phyloP scores from a whole-genome alignment of 1,140 invertebrate species.

The Homalodisca vitripennis region DNA sequence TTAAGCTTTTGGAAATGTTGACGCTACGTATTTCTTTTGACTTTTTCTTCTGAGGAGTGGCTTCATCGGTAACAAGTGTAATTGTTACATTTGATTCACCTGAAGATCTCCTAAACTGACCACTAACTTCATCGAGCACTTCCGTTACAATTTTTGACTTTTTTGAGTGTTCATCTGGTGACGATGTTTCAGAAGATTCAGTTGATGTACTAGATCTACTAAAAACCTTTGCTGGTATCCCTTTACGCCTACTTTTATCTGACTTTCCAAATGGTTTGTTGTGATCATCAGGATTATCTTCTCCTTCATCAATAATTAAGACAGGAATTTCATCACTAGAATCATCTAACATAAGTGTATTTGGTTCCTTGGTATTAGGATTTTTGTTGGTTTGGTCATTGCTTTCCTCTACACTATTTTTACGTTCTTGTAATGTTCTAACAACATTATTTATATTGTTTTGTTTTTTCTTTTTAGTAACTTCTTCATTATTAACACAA shows the following conservation, averaged over 20 bases:
- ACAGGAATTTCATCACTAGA: conserved; percentile 27
- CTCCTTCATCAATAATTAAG: conserved; percentile 29
- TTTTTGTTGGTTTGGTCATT: neutral
- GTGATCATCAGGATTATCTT: neutral
- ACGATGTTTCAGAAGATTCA: neutral
- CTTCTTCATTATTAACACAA: neutral
- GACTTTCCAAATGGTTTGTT: neutral
- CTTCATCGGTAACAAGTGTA: conserved; percentile 10
- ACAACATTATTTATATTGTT: conserved; percentile 22
- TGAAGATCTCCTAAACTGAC: neutral
- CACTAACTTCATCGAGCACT: conserved; percentile 26
- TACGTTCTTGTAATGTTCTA: conserved; percentile 8
- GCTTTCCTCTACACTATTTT: conserved; percentile 9
- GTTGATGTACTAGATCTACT: conserved; percentile 17
- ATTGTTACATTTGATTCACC: conserved; percentile 20
- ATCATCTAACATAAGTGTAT: conserved; percentile 31
- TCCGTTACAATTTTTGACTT: neutral
- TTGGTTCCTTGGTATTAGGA: neutral
- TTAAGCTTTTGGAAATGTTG: conserved; percentile 34
- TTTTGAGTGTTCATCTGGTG: neutral
- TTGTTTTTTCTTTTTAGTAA: conserved; percentile 10
- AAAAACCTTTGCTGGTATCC: conserved; percentile 17
- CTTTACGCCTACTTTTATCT: conserved; percentile 25
- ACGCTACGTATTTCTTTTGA: conserved; percentile 33
- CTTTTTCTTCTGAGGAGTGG: neutral